A percentile compares a stretch with the other conserved stretches of the same genome.
These are phyloP conservation scores for Macrosoma leucophasiata DNA, from an alignment of 2,888 invertebrate species.

Conservation along the genomic window DNA sequence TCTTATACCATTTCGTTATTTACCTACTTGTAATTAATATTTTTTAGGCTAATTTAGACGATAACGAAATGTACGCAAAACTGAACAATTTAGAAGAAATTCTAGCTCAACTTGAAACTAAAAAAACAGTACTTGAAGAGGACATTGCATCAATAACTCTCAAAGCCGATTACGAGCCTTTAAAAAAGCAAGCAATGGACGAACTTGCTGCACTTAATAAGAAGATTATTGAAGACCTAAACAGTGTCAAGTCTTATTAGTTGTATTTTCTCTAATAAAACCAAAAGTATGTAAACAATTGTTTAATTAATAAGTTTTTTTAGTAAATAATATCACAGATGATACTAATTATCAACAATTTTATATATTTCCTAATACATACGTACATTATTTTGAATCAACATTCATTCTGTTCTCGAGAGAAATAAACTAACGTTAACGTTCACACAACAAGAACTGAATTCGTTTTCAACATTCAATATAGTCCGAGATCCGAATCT, in stretches of 20 bases:
- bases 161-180: conserved; percentile 80
- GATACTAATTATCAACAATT: conserved; percentile 15
- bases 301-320: conserved; percentile 6
- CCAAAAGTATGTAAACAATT: background rate
- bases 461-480: too few species aligned
- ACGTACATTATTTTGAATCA: too few species aligned
- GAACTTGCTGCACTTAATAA: conserved; percentile 74
- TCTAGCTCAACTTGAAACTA: conserved; percentile 79
- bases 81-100: conserved; percentile 82
- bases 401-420: conserved; percentile 2
- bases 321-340: conserved; percentile 30
- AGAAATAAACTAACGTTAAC: too few species aligned
- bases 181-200: conserved; percentile 75
- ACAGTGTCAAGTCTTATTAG: conserved; percentile 51
- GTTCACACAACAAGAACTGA: background rate
- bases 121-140: conserved; percentile 80
- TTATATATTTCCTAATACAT: too few species aligned
- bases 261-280: background rate
- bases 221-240: conserved; percentile 66
- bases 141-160: conserved; percentile 80
- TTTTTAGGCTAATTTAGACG: conserved; percentile 76
- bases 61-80: conserved; percentile 82
- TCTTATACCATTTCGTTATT: too few species aligned
- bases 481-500: too few species aligned
- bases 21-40: too few species aligned